phyloP scores from a whole-genome alignment of 1,140 invertebrate species.

The Phortica variegata region DNA sequence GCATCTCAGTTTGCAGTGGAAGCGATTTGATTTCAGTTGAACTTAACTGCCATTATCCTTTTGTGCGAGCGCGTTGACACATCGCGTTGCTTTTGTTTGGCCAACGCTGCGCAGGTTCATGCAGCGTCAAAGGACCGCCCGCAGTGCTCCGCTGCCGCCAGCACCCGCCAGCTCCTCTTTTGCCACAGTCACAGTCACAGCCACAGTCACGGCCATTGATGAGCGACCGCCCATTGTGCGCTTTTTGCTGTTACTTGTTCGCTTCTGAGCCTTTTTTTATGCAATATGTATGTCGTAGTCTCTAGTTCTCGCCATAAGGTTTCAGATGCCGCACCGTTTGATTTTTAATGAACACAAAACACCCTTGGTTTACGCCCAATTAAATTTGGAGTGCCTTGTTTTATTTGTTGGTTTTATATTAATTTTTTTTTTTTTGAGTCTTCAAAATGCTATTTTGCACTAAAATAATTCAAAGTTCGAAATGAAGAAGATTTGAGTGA shows the following conservation, averaged over 20 bases:
- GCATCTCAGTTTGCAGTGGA: too few relatives aligned
- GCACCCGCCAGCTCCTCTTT: slow-evolving; percentile 35
- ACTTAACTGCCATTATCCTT: slow-evolving; percentile 3
- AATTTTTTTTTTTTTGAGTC: neutral
- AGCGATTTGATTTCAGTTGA: too few relatives aligned
- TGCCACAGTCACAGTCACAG: too few relatives aligned
- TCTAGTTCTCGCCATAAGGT: too few relatives aligned
- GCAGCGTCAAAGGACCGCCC: too few relatives aligned
- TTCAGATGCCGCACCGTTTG: too few relatives aligned
- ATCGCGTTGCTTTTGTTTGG: slow-evolving; percentile 27
- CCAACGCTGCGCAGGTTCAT: too few relatives aligned
- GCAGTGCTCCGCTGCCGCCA: neutral
- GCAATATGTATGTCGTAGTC: too few relatives aligned
- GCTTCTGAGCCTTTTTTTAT: too few relatives aligned
- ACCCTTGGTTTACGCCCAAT: slow-evolving; percentile 52
- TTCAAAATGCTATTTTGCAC: too few relatives aligned
- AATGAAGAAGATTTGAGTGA: too few relatives aligned
- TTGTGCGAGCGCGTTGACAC: slow-evolving; percentile 42
- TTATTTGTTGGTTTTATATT: neutral
- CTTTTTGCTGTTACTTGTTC: slow-evolving; percentile 22
- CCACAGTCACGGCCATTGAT: slow-evolving; percentile 15
- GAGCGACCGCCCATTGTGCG: slow-evolving; percentile 44
- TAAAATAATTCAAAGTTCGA: too few relatives aligned
- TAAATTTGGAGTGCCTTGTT: slow-evolving; percentile 22
- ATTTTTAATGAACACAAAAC: slow-evolving; percentile 22